Evolutionary conservation across 2,113 vertebrate species (phyloP), one percentile per base, ranked within the genome.

Genomic region (Psophia crepitans): DNA sequence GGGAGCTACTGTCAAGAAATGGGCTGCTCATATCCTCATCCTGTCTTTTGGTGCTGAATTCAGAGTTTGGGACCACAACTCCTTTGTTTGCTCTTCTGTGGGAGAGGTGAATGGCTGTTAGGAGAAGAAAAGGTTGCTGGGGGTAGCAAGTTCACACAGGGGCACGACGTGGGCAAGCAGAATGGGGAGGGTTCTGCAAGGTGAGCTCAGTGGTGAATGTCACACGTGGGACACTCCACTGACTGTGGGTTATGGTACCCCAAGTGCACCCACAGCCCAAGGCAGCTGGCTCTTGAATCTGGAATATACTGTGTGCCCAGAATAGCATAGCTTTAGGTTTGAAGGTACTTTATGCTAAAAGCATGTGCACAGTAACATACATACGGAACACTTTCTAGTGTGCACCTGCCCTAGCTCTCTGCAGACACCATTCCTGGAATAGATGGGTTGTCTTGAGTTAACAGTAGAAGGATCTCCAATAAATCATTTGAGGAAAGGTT

Each of bases 161-260:
- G 23, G 8, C 44, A 27, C 2, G 8, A 22, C 0, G 0, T n/a
- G 57, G 84, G 53, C 68, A 41, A 48, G 32, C 1, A 3, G 68
- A 79, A 11, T 56, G 24, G 24, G 75, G n/a, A 74, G 8, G 33
- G 75, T 75, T 87, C 33, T 75, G 43, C 35, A 71, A 33, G 56
- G 43, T 35, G 51, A 87, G 27, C 53, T 71, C 3, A 0, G 3
- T 0, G 0, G 51, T 75, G 33, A 60, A 64, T 84, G 8, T 86
- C 44, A 27, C 43, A 28, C 0, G 1, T 11, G 51, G 56, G 39
- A 12, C 82, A 24, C 58, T 64, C 56, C 30, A 56, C 12, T 46
- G 15, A 24, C 35, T 68, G 51, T 32, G 33, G 18, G 5, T 60
- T 91, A 28, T 8, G 21, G 43, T 65, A 79, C 14, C 43, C 39